Evolutionary conservation across 1,140 invertebrate species (phyloP), one percentile per base, ranked within the genome.

Genomic region (Lanistes nyassanus): DNA sequence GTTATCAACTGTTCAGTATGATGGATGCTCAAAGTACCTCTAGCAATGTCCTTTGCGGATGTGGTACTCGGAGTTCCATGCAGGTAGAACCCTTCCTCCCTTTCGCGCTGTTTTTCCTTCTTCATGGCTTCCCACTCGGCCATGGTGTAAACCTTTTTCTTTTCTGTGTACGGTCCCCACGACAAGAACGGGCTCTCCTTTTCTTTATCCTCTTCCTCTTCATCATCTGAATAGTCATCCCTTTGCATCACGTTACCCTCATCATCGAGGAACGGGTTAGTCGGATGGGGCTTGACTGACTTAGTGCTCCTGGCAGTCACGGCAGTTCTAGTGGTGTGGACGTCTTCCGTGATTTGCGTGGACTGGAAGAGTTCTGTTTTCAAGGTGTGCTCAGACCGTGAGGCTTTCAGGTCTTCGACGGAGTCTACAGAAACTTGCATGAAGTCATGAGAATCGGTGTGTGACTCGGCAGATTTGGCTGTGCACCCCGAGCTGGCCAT

Each of bases 391-490:
- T 56, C 75, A 34, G 62, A 62, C 37, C 55, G 34, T 21, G 66
- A 71, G 0, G 68, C 26, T 80, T 68, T 82, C 74, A 74, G 39
- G 13, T 60, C 74, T 65, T 85, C 80, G 60, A 82, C 80, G 26
- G 88, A 88, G 72, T 88, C 87, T 51, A 79, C 80, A 34, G 86
- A 88, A 21, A 85, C 83, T 65, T 84, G 81, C 86, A 88, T 88
- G 39, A 86, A 75, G 75, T 86, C 84, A 60, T 77, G 76, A 3
- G 79, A 80, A 60, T 81, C 79, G 81, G 23, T 80, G 76, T 76
- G 82, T 75, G 60, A 81, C 81, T 73, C 80, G 75, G 70, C 83
- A 81, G 72, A 78, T 75, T 80, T 86, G 78, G 19, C 83, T 76
- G 51, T 81, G 70, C 76, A 82, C 55, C 82, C 84, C 13, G 84